Conservation (phyloP, 2,888 invertebrate species). For the Cantharis rustica region DNA sequence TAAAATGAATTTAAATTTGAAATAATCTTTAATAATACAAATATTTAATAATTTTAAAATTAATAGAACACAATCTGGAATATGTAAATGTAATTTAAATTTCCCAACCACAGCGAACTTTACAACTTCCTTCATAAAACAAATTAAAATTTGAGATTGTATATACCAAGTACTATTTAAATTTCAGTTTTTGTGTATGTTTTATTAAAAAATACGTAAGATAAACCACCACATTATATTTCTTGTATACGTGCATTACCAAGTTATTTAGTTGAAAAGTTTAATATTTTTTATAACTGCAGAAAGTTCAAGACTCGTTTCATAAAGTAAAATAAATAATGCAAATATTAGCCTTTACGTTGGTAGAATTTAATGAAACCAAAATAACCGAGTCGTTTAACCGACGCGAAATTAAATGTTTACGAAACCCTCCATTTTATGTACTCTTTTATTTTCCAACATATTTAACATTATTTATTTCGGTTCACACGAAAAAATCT, state of each 20-base stretch:
- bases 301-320: slow-evolving; percentile 19
- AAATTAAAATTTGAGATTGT: slow-evolving; percentile 1
- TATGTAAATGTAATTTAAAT: slow-evolving; percentile 6
- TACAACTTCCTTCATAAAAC: slow-evolving; percentile 3
- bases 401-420: slow-evolving; percentile 19
- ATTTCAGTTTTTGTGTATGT: background rate
- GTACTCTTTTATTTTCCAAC: slow-evolving; percentile 8
- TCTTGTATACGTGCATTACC: background rate
- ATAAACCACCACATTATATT: background rate
- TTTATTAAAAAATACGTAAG: background rate
- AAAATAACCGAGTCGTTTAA: slow-evolving; percentile 6
- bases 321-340: slow-evolving; percentile 28
- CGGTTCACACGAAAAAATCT: background rate
- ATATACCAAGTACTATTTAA: background rate
- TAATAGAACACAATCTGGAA: slow-evolving; percentile 4
- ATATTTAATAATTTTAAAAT: slow-evolving; percentile 2
- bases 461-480: background rate
- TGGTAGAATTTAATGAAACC: slow-evolving; percentile 23
- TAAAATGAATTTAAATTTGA: background rate
- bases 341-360: slow-evolving; percentile 7
- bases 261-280: background rate
- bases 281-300: background rate
- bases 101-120: slow-evolving; percentile 4
- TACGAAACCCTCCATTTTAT: slow-evolving; percentile 10
- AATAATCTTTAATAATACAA: background rate